These are phyloP conservation scores for Neodiprion pinetum DNA, from an alignment of 1,140 invertebrate species.

Conservation along the genomic window DNA sequence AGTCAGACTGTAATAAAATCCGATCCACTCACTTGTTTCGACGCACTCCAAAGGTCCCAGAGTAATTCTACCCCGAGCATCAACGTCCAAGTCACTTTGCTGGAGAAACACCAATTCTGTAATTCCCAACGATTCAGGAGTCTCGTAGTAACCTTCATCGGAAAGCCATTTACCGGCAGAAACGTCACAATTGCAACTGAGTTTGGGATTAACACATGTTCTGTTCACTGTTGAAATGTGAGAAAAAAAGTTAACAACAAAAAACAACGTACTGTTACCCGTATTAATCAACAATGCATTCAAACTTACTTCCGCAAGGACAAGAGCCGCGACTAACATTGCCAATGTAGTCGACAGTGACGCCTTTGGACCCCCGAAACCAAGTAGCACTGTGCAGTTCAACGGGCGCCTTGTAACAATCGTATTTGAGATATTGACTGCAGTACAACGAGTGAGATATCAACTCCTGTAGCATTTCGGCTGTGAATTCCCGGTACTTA, in stretches of 20 bases:
- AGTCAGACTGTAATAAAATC: not conserved
- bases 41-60: constrained; percentile 91
- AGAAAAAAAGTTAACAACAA: constrained; percentile 38
- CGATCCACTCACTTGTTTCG: constrained; percentile 80
- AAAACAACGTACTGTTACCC: constrained; percentile 6
- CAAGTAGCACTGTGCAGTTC: constrained; percentile 89
- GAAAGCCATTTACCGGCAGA: constrained; percentile 85
- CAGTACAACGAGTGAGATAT: constrained; percentile 90
- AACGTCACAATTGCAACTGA: constrained; percentile 88
- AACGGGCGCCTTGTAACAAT: constrained; percentile 87
- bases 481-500: constrained; percentile 86
- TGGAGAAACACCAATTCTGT: constrained; percentile 90
- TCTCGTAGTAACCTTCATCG: constrained; percentile 85
- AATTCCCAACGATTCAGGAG: constrained; percentile 82
- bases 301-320: constrained; percentile 70
- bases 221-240: constrained; percentile 74
- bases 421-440: constrained; percentile 89
- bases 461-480: constrained; percentile 88
- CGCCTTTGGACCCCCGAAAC: constrained; percentile 84
- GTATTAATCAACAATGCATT: not conserved
- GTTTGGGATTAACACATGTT: constrained; percentile 79
- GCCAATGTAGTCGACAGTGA: constrained; percentile 83
- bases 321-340: constrained; percentile 76
- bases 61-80: constrained; percentile 85
- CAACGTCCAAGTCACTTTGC: constrained; percentile 79